phyloP scores from a whole-genome alignment of 2,797 vertebrate genomes.

The Diglossa cyanea region DNA sequence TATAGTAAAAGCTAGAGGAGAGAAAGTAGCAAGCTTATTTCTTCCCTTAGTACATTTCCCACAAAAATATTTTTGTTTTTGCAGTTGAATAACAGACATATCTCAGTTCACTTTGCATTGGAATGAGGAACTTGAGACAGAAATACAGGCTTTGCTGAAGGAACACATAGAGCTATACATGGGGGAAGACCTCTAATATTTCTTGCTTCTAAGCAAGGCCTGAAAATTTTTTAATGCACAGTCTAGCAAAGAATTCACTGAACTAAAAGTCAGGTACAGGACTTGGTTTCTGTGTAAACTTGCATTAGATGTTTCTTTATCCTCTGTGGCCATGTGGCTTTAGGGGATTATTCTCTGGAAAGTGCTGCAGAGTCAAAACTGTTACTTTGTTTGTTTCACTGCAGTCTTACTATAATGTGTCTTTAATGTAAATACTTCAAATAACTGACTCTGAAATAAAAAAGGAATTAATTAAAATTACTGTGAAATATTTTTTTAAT shows the following conservation, averaged over 20 bases:
- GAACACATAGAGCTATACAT: background rate
- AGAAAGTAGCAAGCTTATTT: background rate
- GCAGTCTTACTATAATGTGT: background rate
- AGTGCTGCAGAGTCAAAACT: background rate
- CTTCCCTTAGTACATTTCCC: background rate
- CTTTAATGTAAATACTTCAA: background rate
- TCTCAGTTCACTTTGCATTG: background rate
- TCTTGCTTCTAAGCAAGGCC: background rate
- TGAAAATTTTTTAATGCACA: background rate
- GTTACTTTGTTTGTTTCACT: background rate
- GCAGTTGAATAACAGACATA: background rate
- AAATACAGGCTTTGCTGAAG: background rate
- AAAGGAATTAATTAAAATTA: background rate
- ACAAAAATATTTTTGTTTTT: background rate
- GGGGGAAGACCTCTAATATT: background rate
- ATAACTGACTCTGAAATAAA: background rate
- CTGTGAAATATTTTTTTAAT: background rate
- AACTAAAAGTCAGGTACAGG: background rate
- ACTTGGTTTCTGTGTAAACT: background rate
- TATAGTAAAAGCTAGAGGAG: background rate
- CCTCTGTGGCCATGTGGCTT: background rate
- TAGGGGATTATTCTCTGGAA: background rate
- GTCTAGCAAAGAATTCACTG: background rate
- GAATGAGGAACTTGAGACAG: background rate
- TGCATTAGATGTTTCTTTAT: background rate